Evolutionary conservation across 2,113 vertebrate species (phyloP).

Genomic region (Glareola pratincola): DNA sequence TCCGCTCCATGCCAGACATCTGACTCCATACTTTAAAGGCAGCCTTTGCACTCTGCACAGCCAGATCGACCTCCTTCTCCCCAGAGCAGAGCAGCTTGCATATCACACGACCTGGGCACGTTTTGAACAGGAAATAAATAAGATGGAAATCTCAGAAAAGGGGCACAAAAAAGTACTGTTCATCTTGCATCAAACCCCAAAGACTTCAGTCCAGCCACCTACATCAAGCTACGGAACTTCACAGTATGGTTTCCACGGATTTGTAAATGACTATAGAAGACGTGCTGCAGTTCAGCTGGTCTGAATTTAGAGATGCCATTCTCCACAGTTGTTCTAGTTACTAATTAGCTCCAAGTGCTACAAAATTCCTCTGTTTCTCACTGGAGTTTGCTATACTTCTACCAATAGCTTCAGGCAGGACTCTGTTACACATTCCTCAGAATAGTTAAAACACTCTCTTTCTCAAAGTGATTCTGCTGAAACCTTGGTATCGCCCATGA

Average conservation of each 20-base stretch:
- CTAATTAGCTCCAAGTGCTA: neutral
- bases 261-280: neutral
- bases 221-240: neutral
- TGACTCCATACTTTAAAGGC: slow-evolving; percentile 89
- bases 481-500: rapidly evolving
- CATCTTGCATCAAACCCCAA: neutral
- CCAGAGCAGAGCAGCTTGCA: slow-evolving; percentile 85
- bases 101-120: slow-evolving; percentile 80
- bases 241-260: rapidly evolving
- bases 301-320: neutral
- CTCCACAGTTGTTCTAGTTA: neutral
- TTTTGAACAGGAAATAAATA: neutral
- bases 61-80: slow-evolving; percentile 86
- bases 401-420: neutral
- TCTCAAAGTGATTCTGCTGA: neutral
- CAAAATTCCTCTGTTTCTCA: neutral
- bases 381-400: neutral
- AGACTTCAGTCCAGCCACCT: neutral
- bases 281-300: neutral
- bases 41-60: slow-evolving; percentile 83
- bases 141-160: neutral
- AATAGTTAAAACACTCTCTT: neutral
- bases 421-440: neutral
- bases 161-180: rapidly evolving
- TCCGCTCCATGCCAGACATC: slow-evolving; percentile 87